Evolutionary conservation across 2,888 invertebrate species (phyloP), one percentile per base, ranked within the genome.

Genomic region (Palloptera scutellata): DNA sequence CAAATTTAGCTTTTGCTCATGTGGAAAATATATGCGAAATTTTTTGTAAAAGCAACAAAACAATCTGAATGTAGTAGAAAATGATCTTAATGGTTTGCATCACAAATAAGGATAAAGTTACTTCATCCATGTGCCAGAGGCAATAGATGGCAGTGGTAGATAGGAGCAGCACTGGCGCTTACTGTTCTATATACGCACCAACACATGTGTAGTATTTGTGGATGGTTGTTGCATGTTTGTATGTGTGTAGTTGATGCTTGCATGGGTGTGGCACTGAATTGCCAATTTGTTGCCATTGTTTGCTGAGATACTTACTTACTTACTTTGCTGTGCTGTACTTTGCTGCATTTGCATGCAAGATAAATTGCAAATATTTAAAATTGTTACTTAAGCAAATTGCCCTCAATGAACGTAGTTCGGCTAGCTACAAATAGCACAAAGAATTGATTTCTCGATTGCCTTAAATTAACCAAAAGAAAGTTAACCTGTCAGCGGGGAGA

Each of bases 281-380:
- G 78, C 78, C 78, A 78, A 78, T 78, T 78, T 79, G 80, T 77
- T 80, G 58, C 48, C 19, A 48, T 30, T 5, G 5, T 51, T 57
- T 58, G 60, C 20, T 17, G 30, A 30, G 30, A 30, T 30, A 30
- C 6, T 30, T 30, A n/a, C n/a, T n/a, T n/a, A n/a, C n/a, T n/a
- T n/a, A n/a, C n/a, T n/a, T n/a, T n/a, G n/a, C n/a, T n/a, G n/a
- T n/a, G n/a, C n/a, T n/a, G n/a, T 30, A 67, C 70, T 79, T 77
- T 42, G 30, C 54, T 48, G 77, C 75, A 79, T 79, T 79, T 78
- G 74, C 65, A 54, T 60, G 45, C 75, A 77, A 79, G 79, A 81
- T 79, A 80, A 80, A 80, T 79, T 81, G 81, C 81, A 81, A 80
- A 81, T 81, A 79, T 81, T 81, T 81, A 77, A 78, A 80, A 80